A percentile compares a stretch with the other conserved stretches of the same genome.
Evolutionary conservation across 1,140 invertebrate species (phyloP).

Genomic region (Drosophila sp.): DNA sequence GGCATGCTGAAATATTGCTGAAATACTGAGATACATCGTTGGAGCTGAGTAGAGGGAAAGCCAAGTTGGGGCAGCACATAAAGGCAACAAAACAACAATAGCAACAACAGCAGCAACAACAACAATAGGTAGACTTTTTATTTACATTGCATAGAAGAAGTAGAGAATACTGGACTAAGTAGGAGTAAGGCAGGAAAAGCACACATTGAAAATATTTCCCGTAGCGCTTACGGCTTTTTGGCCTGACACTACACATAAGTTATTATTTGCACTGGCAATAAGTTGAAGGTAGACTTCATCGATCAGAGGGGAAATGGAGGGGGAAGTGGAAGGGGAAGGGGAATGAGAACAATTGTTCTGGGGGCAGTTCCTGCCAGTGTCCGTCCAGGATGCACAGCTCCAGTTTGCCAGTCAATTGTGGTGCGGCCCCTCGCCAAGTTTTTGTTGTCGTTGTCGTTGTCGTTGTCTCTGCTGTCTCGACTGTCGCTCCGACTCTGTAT

Average conservation of each 20-base stretch:
- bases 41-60: conserved; percentile 1
- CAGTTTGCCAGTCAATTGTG: conserved; percentile 76
- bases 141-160: conserved; percentile 40
- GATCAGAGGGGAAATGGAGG: too few species aligned
- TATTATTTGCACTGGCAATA: conserved; percentile 77
- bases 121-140: conserved; percentile 41
- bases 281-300: conserved; percentile 15
- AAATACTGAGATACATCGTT: conserved; percentile 43
- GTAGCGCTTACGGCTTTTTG: conserved; percentile 60
- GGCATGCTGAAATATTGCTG: conserved; percentile 46
- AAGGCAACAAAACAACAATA: neutral
- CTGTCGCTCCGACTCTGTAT: conserved; percentile 14
- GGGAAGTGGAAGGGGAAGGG: neutral
- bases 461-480: conserved; percentile 20
- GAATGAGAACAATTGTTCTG: conserved; percentile 4
- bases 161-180: conserved; percentile 39
- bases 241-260: conserved; percentile 76
- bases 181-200: conserved; percentile 47
- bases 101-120: conserved; percentile 6
- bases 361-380: conserved; percentile 24
- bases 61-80: conserved; percentile 33
- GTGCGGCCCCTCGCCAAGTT: conserved; percentile 39
- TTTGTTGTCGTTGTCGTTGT: conserved; percentile 31
- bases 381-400: conserved; percentile 56
- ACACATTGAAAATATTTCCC: conserved; percentile 67